Conservation (phyloP, 2,888 invertebrate species). For the Euproctis similis region DNA sequence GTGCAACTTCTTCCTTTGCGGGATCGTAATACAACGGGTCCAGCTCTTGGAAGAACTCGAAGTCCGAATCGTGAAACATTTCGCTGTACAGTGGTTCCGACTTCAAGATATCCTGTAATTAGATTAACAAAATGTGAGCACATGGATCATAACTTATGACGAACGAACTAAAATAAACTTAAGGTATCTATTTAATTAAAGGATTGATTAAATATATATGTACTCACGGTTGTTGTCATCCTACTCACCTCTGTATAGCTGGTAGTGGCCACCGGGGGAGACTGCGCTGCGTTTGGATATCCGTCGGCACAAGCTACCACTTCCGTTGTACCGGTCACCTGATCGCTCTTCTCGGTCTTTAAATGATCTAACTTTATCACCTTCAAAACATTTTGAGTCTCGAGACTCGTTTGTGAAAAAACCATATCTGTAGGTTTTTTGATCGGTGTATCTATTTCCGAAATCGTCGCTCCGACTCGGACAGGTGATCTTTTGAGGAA, state of each 20-base stretch:
- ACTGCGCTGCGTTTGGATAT: conserved; percentile 36
- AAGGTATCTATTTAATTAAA: conserved; percentile 26
- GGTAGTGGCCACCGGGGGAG: conserved; percentile 42
- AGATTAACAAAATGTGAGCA: conserved; percentile 37
- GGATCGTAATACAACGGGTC: conserved; percentile 75
- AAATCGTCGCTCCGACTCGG: conserved; percentile 71
- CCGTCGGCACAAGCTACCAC: conserved; percentile 46
- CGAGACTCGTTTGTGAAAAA: conserved; percentile 73
- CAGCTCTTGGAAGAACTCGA: conserved; percentile 84
- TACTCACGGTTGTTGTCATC: conserved; percentile 53
- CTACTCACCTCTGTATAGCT: conserved; percentile 66
- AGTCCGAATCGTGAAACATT: conserved; percentile 71
- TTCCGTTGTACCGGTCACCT: conserved; percentile 54
- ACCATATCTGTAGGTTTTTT: conserved; percentile 72
- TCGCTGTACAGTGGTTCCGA: conserved; percentile 53
- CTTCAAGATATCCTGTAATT: conserved; percentile 66
- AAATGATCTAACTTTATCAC: conserved; percentile 71
- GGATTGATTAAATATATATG: conserved; percentile 28
- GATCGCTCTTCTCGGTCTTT: conserved; percentile 62
- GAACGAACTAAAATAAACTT: conserved; percentile 41
- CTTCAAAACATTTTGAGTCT: conserved; percentile 69
- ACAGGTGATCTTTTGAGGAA: conserved; percentile 73
- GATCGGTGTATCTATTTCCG: conserved; percentile 59
- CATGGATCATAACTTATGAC: conserved; percentile 18
- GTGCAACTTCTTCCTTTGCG: conserved; percentile 67